Evolutionary conservation across 2,888 invertebrate genomes (phyloP), one percentile per base, ranked within the genome.

Genomic region (Folsomia manolachei): DNA sequence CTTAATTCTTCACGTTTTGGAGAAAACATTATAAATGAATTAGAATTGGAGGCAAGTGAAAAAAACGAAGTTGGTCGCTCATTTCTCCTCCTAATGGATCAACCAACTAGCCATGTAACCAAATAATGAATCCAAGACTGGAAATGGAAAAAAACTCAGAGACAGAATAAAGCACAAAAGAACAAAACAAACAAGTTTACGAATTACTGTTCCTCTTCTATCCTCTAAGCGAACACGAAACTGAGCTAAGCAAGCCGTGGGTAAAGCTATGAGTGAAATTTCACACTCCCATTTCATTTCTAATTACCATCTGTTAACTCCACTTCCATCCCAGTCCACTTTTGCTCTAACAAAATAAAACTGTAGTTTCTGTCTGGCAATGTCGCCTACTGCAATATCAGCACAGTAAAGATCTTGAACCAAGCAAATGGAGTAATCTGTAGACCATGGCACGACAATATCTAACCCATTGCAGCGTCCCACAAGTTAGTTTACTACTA

Each of bases 21-120:
- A 24, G 23, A 56, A 56, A 56, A 63, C 70, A 21, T 77, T 75
- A 72, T 73, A 77, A 77, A 75, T 75, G 73, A 77, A 77, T 77
- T 77, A 75, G 70, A 71, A 74, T 62, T 56, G 25, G 66, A 71
- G 62, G 67, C 62, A 65, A 62, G 70, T 71, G 39, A 19, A 63
- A 72, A 75, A 73, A 69, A 25, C 62, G 52, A 75, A 73, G 71
- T 64, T 75, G 39, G 39, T 73, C 51, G 65, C 73, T 73, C 69
- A 75, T 73, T 73, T 70, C 64, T 68, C 71, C 65, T n/a, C 65
- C 72, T 77, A 74, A 75, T 75, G 75, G 74, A 77, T 75, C 69
- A 74, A 75, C 70, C 14, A 4, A 14, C 39, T 39, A 39, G 7
- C n/a, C n/a, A n/a, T n/a, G n/a, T n/a, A n/a, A n/a, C n/a, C n/a